Base-by-base conservation (phyloP, 37 sponge, comb jelly and placozoan species). In the Chondrilla cf. caribensis region DNA sequence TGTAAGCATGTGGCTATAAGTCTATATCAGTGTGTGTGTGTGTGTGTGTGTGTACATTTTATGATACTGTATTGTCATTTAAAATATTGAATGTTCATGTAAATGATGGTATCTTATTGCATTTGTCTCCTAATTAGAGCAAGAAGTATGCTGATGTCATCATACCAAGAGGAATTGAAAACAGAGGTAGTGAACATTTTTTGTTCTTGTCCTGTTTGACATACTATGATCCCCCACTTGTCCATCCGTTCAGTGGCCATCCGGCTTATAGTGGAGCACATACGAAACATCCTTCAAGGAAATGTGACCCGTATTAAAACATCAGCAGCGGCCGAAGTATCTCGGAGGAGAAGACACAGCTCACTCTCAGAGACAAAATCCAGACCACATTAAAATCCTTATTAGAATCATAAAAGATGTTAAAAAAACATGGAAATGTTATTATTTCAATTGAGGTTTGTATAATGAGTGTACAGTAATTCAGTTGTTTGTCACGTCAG, bases 71-170 rank as follows among this genome's bases (percentile, higher is more conserved):
- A 19, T 19, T 55, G 17, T 55, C 17, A 55, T 55, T 19, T 55
- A 55, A 11, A 55, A 11, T 19, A 11, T 55, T 17, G 17, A 17
- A 19, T 55, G 57, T 17, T 55, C 11, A 17, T 11, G 57, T 17
- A 55, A 55, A 11, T 17, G 17, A 55, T 11, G 17, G 17, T 19
- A 55, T 18, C 64, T n/a, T 7, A 29, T 6, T 62, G 64, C 25
- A 6, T 7, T 7, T 5, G 22, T 7, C 15, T 62, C 29, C 64
- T n/a, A 7, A 19, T 4, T 62, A 62, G 64, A 62, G 95, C 0
- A 97, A 97, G 88, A 92, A 97, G 78, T 87, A 97, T 79, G 98
- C 98, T 57, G 98, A 97, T 83, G 88, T 97, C 18, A 95, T 97
- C 35, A 92, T 97, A 18, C 98, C 98, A 17, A 79, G 98, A 81